Evolutionary conservation across 2,888 invertebrate genomes (phyloP).

Genomic region (Lithophane leautieri): DNA sequence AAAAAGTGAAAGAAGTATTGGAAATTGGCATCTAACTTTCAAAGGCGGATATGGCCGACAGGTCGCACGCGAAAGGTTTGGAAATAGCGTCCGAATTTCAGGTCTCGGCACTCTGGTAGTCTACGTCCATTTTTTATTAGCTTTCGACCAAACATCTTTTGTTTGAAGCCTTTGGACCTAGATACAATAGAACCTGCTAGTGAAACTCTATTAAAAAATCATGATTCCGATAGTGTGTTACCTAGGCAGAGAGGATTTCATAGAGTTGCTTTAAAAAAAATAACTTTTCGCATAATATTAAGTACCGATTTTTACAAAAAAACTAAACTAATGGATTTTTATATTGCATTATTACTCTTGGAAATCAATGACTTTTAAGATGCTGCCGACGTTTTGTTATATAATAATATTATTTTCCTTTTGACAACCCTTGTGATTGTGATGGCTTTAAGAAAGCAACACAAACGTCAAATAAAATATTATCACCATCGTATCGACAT

Average conservation of each 20-base stretch:
- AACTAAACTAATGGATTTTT: background rate
- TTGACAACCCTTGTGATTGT: background rate
- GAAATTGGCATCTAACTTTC: conserved; percentile 37
- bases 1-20: conserved; percentile 32
- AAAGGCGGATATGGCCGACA: conserved; percentile 32
- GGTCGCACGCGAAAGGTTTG: conserved; percentile 31
- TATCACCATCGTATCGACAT: background rate
- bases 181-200: background rate
- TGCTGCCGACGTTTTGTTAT: background rate
- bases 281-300: background rate
- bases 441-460: background rate
- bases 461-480: background rate
- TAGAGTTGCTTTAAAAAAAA: background rate
- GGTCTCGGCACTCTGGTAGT: background rate
- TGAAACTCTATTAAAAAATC: background rate
- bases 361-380: background rate
- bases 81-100: conserved; percentile 20
- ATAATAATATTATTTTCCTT: background rate
- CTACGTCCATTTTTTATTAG: conserved; percentile 25
- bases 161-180: conserved; percentile 2
- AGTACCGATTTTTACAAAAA: background rate
- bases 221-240: background rate
- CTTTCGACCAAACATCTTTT: conserved; percentile 21
- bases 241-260: background rate
- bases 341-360: background rate